phyloP scores from a whole-genome alignment of 2,113 vertebrate species.

The Lathamus discolor region DNA sequence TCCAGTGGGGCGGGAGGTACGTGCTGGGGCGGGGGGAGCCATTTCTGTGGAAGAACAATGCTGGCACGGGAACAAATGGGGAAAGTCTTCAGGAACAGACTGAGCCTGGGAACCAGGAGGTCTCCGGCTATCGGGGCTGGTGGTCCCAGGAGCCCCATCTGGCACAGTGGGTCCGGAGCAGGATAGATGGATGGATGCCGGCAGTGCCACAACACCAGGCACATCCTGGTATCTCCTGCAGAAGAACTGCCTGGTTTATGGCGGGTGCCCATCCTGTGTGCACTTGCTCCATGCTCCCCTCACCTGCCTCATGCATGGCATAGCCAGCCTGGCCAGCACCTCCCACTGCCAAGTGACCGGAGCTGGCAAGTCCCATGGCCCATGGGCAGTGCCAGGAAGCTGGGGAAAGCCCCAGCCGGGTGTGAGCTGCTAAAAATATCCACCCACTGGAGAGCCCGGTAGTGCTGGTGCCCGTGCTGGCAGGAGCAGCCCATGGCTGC shows the following conservation, averaged over 20 bases:
- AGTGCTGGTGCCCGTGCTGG: fast-evolving
- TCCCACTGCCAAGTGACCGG: neutral
- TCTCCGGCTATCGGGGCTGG: neutral
- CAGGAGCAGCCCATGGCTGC: neutral
- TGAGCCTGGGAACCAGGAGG: neutral
- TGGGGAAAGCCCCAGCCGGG: neutral
- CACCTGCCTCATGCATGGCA: neutral
- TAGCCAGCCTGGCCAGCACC: neutral
- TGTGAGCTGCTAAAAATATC: neutral
- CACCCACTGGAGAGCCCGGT: neutral
- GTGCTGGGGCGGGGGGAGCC: neutral
- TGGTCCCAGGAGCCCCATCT: neutral
- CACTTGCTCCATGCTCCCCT: neutral
- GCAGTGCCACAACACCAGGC: fast-evolving
- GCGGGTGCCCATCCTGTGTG: fast-evolving
- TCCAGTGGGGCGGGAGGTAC: neutral
- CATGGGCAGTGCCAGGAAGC: neutral
- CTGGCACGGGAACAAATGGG: slow-evolving; percentile 21
- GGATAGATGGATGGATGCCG: neutral
- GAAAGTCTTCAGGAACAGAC: neutral
- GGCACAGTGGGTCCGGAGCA: fast-evolving
- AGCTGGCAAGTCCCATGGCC: neutral
- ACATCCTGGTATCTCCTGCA: neutral
- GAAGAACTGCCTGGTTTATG: fast-evolving
- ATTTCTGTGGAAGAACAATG: slow-evolving; percentile 6